Conservation (phyloP, 2,113 vertebrate species). For the Gnathonemus longibarbis region DNA sequence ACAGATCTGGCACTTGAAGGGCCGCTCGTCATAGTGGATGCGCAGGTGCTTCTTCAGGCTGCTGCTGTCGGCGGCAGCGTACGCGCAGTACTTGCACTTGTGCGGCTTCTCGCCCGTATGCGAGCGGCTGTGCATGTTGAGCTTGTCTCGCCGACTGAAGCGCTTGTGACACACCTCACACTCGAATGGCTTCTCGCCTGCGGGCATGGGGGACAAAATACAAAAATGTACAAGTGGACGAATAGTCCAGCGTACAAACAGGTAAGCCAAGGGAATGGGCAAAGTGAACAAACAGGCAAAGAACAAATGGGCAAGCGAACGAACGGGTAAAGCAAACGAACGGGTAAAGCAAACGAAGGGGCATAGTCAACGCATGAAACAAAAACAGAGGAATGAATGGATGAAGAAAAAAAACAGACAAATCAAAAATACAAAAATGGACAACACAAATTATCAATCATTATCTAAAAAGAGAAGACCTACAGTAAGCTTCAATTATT, state of each 20-base stretch:
- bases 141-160: conserved; percentile 90
- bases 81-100: conserved; percentile 86
- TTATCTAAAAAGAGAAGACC: neutral
- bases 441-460: neutral
- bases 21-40: conserved; percentile 86
- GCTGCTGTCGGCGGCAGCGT: conserved; percentile 91
- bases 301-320: neutral
- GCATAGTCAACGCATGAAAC: neutral
- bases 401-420: neutral
- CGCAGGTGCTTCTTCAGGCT: conserved; percentile 93
- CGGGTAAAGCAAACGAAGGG: neutral
- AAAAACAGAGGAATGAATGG: neutral
- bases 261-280: neutral
- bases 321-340: neutral
- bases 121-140: conserved; percentile 88
- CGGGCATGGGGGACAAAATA: neutral
- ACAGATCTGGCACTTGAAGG: conserved; percentile 95
- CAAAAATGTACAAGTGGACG: neutral
- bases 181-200: conserved; percentile 92
- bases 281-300: neutral
- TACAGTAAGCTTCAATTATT: neutral
- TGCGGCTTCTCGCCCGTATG: conserved; percentile 93
- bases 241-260: neutral
- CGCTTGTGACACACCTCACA: conserved; percentile 88
- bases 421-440: neutral